A percentile compares a stretch with the other conserved stretches of the same genome.
These are phyloP conservation scores for Cnemophilus loriae DNA, from an alignment of 2,113 vertebrate species.

Conservation along the genomic window DNA sequence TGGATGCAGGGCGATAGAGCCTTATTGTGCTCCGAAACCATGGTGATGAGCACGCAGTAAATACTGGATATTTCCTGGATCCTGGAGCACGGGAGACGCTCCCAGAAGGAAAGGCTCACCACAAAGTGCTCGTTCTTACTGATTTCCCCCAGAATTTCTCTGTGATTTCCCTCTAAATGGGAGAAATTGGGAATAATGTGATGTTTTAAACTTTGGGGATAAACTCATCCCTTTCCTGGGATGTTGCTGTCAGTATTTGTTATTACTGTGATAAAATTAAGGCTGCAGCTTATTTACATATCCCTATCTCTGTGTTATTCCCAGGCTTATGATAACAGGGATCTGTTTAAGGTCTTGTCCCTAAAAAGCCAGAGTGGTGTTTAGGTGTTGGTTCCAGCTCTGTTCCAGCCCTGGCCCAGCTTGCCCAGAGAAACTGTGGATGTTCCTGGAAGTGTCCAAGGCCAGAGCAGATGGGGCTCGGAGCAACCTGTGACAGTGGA, in stretches of 20 bases:
- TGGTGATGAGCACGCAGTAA: slow-evolving; percentile 34
- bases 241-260: not conserved
- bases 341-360: not conserved
- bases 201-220: not conserved
- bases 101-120: not conserved
- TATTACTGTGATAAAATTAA: not conserved
- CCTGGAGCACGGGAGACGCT: not conserved
- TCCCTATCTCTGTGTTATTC: rapidly evolving
- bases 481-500: not conserved
- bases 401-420: not conserved
- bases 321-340: no score
- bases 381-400: not conserved
- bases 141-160: not conserved
- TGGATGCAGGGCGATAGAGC: slow-evolving; percentile 27
- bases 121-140: not conserved
- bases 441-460: not conserved
- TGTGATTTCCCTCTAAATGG: not conserved
- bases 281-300: not conserved
- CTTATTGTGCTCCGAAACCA: slow-evolving; percentile 46
- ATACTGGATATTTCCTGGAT: slow-evolving; percentile 39
- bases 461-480: not conserved
- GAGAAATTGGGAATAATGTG: not conserved
- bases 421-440: not conserved
- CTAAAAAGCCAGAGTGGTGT: not conserved
- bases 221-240: not conserved